These are phyloP conservation scores for Bombylius major DNA, from an alignment of 2,888 invertebrate genomes.

Conservation along the genomic window DNA sequence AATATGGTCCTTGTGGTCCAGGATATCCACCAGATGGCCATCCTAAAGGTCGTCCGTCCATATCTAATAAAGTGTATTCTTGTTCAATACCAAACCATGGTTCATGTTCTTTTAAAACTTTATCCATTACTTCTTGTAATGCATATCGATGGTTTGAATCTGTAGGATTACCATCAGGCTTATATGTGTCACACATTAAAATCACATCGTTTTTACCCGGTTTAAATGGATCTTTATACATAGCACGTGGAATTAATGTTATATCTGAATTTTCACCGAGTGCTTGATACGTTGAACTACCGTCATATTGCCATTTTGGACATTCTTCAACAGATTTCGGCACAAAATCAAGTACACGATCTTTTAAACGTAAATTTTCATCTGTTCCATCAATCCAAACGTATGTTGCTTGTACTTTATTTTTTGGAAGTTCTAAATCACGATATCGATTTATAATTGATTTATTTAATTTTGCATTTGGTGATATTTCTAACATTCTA, in stretches of 20 bases:
- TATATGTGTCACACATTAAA: conserved; percentile 66
- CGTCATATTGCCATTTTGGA: conserved; percentile 67
- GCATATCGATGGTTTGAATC: conserved; percentile 39
- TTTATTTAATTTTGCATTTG: conserved; percentile 69
- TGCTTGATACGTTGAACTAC: conserved; percentile 57
- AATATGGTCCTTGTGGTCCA: conserved; percentile 64
- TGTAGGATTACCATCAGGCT: conserved; percentile 38
- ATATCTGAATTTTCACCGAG: conserved; percentile 56
- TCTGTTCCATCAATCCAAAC: conserved; percentile 69
- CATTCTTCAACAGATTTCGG: conserved; percentile 48
- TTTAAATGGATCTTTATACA: conserved; percentile 72
- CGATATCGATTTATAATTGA: conserved; percentile 56
- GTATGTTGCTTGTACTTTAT: conserved; percentile 48
- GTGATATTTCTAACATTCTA: conserved; percentile 42
- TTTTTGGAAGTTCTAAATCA: conserved; percentile 46
- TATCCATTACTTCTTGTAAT: conserved; percentile 41
- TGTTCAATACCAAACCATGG: conserved; percentile 68
- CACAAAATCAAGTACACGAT: conserved; percentile 52
- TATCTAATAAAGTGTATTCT: conserved; percentile 44
- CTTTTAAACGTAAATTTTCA: conserved; percentile 54
- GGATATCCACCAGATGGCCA: conserved; percentile 61
- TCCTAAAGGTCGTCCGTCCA: conserved; percentile 52
- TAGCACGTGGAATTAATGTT: conserved; percentile 58
- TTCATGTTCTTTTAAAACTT: conserved; percentile 45
- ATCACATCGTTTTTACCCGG: conserved; percentile 55